Evolutionary conservation across 2,797 vertebrate species (phyloP).

Genomic region (Lagorchestes hirsutus): DNA sequence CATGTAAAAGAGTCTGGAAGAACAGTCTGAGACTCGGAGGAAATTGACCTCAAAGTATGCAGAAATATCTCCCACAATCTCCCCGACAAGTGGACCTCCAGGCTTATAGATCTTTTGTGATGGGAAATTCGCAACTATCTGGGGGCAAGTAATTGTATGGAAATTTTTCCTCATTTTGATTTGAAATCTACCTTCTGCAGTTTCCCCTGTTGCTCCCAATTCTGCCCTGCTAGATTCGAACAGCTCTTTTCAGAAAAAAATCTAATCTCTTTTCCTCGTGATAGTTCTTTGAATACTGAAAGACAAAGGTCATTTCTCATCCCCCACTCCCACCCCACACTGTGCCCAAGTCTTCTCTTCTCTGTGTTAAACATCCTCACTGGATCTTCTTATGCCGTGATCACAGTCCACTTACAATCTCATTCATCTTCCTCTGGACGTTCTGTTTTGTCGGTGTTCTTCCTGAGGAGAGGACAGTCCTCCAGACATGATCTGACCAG

Average conservation of each 20-base stretch:
- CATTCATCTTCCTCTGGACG: not conserved
- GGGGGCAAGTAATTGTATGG: not conserved
- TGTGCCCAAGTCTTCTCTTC: not conserved
- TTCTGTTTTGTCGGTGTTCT: not conserved
- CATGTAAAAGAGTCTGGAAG: slow-evolving; percentile 18
- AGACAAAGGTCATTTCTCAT: not conserved
- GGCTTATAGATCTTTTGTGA: not conserved
- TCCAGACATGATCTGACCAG: not conserved
- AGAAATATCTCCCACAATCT: not conserved
- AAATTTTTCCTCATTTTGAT: not conserved
- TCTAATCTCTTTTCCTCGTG: not conserved
- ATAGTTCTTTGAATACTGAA: not conserved
- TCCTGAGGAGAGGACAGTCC: not conserved
- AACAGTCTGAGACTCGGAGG: not conserved
- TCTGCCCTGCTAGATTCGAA: not conserved
- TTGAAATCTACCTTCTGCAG: not conserved
- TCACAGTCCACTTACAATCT: not conserved
- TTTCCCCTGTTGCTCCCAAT: not conserved
- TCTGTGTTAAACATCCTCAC: not conserved
- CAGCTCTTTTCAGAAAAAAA: not conserved
- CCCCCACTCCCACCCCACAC: not conserved
- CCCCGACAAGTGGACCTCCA: not conserved
- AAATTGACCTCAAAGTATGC: not conserved
- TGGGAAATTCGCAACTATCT: not conserved
- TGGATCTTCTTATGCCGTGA: not conserved